Conservation (phyloP, 2,113 vertebrate species). For the Macaca mulatta region DNA sequence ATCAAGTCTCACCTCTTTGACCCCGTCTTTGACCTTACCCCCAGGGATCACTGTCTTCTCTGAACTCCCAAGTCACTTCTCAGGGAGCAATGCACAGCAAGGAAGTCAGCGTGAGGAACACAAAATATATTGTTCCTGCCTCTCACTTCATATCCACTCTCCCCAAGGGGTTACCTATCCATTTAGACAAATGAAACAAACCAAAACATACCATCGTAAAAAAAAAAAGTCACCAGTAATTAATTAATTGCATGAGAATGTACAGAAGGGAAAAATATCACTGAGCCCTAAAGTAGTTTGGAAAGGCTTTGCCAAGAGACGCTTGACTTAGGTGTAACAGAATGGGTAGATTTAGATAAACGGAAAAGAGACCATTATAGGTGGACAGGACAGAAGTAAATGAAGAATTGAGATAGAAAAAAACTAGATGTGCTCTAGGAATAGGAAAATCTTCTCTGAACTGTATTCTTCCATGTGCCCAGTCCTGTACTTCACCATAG, state of each 20-base stretch:
- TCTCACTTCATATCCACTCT: not conserved
- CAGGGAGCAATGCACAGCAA: not conserved
- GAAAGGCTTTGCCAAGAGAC: slow-evolving; percentile 26
- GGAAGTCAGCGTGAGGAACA: not conserved
- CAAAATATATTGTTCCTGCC: not conserved
- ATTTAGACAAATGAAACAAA: slow-evolving; percentile 25
- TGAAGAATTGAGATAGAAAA: not conserved
- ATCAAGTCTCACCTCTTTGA: slow-evolving; percentile 28
- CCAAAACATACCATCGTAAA: not conserved
- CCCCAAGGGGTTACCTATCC: not conserved
- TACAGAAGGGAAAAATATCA: not conserved
- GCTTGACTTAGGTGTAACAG: not conserved
- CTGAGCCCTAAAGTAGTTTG: slow-evolving; percentile 17
- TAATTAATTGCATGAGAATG: not conserved
- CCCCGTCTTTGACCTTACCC: not conserved
- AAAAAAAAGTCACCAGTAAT: not conserved
- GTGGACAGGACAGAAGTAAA: not conserved
- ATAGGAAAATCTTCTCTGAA: not conserved
- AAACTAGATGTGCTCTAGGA: not conserved
- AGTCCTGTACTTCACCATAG: not conserved
- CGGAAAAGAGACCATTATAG: not conserved
- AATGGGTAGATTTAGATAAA: slow-evolving; percentile 14
- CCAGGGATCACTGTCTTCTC: not conserved
- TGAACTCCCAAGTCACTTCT: slow-evolving; percentile 28
- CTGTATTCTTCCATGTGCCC: not conserved